Conservation (phyloP, 2,113 vertebrate species). For the Oncorhynchus kisutch region DNA sequence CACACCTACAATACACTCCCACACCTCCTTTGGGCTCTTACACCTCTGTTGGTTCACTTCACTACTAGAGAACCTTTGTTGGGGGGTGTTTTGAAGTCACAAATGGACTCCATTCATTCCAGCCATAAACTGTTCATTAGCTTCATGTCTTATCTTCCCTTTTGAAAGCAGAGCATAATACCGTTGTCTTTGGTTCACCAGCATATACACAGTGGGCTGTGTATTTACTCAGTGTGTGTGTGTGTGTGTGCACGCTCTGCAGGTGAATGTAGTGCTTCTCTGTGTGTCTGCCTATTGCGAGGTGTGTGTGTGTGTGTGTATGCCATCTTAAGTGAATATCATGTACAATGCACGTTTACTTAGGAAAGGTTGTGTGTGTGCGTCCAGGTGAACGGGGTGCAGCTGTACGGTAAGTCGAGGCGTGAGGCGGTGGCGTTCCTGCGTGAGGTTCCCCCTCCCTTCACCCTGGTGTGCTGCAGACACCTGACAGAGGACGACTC, state of each 20-base stretch:
- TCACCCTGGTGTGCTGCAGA: conserved; percentile 91
- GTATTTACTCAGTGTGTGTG: background rate
- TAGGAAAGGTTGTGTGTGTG: conserved; percentile 6
- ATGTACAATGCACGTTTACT: background rate
- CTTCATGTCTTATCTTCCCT: too few species aligned
- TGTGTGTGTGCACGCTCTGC: background rate
- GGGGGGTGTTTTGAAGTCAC: too few species aligned
- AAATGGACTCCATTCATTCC: too few species aligned
- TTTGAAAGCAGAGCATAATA: too few species aligned
- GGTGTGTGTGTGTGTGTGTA: background rate
- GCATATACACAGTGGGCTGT: too few species aligned
- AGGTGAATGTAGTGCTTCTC: too few species aligned
- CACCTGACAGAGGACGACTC: conserved; percentile 75
- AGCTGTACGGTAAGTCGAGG: conserved; percentile 86
- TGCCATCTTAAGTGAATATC: background rate
- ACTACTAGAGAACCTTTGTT: too few species aligned
- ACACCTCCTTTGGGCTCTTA: too few species aligned
- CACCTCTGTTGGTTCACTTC: too few species aligned
- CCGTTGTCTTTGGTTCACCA: too few species aligned
- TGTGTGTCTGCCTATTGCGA: too few species aligned
- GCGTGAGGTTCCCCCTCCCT: conserved; percentile 89
- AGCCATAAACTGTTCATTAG: too few species aligned
- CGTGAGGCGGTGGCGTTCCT: conserved; percentile 90
- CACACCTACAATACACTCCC: background rate
- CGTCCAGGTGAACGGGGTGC: conserved; percentile 85